Conservation (phyloP, 2,113 vertebrate genomes). For the Syngnathoides biaculeatus region DNA sequence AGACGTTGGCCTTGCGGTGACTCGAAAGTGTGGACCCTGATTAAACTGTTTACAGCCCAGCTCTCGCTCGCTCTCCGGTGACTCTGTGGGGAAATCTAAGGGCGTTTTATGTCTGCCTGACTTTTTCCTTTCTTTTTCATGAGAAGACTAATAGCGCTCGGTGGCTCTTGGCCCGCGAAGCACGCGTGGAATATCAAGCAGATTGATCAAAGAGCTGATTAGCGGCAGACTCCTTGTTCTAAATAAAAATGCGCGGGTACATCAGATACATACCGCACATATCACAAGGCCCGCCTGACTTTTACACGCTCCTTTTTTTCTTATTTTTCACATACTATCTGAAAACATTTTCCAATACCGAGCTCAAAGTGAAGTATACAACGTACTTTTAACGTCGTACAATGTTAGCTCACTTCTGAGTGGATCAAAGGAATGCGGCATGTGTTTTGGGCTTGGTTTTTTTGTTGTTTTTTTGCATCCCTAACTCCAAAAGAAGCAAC, state of each 20-base stretch:
- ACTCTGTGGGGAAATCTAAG: constrained; percentile 52
- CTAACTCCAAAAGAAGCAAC: no score
- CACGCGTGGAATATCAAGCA: constrained; percentile 52
- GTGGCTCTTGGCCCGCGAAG: constrained; percentile 36
- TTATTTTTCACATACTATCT: not conserved
- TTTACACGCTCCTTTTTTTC: constrained; percentile 18
- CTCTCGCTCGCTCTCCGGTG: constrained; percentile 35
- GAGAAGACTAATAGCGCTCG: constrained; percentile 50
- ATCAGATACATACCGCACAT: not conserved
- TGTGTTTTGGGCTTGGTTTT: no score
- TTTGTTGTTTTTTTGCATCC: no score
- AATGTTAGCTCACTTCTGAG: no score
- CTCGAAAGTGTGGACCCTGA: constrained; percentile 56
- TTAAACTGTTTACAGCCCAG: constrained; percentile 64
- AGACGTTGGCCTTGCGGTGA: constrained; percentile 43
- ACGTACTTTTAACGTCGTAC: no score
- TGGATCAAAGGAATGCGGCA: no score
- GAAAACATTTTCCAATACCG: no score
- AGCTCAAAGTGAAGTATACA: no score
- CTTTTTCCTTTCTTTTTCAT: constrained; percentile 36
- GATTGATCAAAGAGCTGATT: constrained; percentile 57
- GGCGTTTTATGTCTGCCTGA: constrained; percentile 46
- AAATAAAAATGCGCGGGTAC: not conserved
- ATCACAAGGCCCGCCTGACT: constrained; percentile 35
- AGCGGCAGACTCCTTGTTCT: constrained; percentile 20